These are phyloP conservation scores for Alsophila aescularia DNA, from an alignment of 2,888 invertebrate species.

Conservation along the genomic window DNA sequence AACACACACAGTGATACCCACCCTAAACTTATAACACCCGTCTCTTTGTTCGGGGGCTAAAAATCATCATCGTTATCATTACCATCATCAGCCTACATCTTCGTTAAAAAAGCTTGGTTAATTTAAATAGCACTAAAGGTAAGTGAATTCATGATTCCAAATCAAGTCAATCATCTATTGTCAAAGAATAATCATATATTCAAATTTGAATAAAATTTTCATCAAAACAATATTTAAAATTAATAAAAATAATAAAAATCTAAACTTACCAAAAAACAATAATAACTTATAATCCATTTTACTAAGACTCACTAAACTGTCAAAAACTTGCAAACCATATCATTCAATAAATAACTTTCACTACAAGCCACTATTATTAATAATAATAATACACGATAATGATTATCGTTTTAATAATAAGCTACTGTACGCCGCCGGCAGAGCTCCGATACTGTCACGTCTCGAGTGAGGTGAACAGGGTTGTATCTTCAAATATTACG, in stretches of 20 bases:
- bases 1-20: too few relatives aligned
- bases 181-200: too few relatives aligned
- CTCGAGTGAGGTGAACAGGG: background rate
- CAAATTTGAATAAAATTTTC: too few relatives aligned
- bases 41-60: too few relatives aligned
- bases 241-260: background rate
- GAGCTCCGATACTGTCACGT: constrained; percentile 35
- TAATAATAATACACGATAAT: constrained; percentile 16
- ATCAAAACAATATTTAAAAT: too few relatives aligned
- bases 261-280: constrained; percentile 14
- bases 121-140: too few relatives aligned
- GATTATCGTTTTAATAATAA: constrained; percentile 5
- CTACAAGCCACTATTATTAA: constrained; percentile 6
- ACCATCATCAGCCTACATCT: too few relatives aligned
- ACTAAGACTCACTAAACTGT: background rate
- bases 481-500: constrained; percentile 12
- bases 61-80: too few relatives aligned
- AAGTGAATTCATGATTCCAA: too few relatives aligned
- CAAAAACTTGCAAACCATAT: background rate
- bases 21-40: too few relatives aligned
- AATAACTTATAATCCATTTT: constrained; percentile 4
- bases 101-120: too few relatives aligned
- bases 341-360: constrained; percentile 3
- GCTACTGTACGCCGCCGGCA: background rate
- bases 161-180: too few relatives aligned